A percentile compares a stretch with the other conserved stretches of the same genome.
Evolutionary conservation across 2,113 vertebrate species (phyloP).

Genomic region (Phaethon lepturus): DNA sequence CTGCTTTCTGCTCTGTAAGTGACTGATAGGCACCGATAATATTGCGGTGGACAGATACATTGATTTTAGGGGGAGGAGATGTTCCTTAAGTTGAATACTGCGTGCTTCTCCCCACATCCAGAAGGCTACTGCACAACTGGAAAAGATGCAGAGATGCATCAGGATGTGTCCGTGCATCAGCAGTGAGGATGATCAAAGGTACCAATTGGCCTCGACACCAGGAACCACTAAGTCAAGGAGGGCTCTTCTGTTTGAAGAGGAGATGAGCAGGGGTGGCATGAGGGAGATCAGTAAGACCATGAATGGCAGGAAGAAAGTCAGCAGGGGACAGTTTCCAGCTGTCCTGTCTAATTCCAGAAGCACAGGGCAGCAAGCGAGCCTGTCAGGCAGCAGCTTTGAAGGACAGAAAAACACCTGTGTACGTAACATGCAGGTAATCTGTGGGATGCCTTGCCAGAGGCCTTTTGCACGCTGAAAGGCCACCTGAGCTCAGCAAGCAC

Average conservation of each 20-base stretch:
- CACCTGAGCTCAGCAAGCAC: neutral
- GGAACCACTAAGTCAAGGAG: neutral
- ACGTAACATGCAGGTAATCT: neutral
- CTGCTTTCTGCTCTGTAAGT: slow-evolving; percentile 22
- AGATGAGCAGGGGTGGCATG: neutral
- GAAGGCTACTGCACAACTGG: neutral
- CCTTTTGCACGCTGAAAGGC: neutral
- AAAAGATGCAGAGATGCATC: neutral
- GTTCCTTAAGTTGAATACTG: neutral
- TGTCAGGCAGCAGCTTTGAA: neutral
- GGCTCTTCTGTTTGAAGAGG: neutral
- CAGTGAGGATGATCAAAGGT: neutral
- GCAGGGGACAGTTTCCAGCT: neutral
- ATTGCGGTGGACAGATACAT: neutral
- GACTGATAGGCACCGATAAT: neutral
- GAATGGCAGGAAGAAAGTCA: neutral
- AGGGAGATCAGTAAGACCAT: neutral
- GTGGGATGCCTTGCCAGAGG: neutral
- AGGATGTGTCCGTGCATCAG: neutral
- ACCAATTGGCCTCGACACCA: neutral
- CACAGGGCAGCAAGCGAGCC: neutral
- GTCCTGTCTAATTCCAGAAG: neutral
- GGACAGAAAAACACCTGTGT: neutral
- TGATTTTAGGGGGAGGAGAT: neutral
- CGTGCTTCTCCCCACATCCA: neutral